These are phyloP conservation scores for Myathropa florea DNA, from an alignment of 2,888 invertebrate species.

Conservation along the genomic window DNA sequence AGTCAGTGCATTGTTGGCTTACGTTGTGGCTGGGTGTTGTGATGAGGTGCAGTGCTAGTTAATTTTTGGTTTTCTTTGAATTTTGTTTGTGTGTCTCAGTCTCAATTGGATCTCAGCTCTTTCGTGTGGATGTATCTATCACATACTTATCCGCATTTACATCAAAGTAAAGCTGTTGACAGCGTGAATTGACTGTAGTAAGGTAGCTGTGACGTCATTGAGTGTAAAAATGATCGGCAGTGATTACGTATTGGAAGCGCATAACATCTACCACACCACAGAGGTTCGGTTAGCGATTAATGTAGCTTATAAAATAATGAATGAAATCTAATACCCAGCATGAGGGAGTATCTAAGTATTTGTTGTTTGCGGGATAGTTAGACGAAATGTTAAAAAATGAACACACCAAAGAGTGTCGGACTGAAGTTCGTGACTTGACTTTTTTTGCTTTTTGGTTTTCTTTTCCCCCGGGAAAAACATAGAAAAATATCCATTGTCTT, in stretches of 20 bases:
- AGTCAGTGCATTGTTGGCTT: constrained; percentile 64
- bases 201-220: constrained; percentile 45
- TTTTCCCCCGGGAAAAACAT: background rate
- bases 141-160: constrained; percentile 57
- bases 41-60: constrained; percentile 6
- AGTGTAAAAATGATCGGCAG: constrained; percentile 86
- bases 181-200: constrained; percentile 25
- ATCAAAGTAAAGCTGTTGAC: constrained; percentile 38
- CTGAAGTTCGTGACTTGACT: constrained; percentile 62
- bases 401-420: constrained; percentile 43
- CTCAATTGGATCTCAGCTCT: background rate
- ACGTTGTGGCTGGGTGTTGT: constrained; percentile 51
- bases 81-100: constrained; percentile 24
- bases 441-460: constrained; percentile 51
- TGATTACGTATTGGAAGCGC: constrained; percentile 92
- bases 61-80: background rate
- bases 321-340: background rate
- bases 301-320: constrained; percentile 20
- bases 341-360: background rate
- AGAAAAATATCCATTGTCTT: background rate
- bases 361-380: constrained; percentile 10
- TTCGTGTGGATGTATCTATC: constrained; percentile 3
- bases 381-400: constrained; percentile 44
- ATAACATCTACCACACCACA: constrained; percentile 93
- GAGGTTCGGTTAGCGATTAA: constrained; percentile 83